Evolutionary conservation across 1,140 invertebrate species (phyloP).

Genomic region (Rhizoglyphus robini): DNA sequence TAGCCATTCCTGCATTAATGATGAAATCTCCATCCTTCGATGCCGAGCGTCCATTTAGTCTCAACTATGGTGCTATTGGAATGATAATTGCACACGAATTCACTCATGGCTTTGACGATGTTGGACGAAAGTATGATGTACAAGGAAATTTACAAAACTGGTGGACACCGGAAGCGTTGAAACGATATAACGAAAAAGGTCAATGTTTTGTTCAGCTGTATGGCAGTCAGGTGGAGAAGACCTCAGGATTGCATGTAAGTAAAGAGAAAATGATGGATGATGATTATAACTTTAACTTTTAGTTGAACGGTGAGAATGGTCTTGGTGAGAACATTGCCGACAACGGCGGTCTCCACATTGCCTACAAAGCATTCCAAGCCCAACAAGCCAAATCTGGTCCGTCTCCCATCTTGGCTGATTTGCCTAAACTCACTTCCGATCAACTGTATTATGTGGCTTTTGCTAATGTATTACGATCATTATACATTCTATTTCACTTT

Average conservation of each 20-base stretch:
- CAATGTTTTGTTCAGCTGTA: slow-evolving; percentile 23
- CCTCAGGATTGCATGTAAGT: neutral
- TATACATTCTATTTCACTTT: neutral
- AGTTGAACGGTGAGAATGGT: slow-evolving; percentile 17
- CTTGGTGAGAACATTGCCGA: slow-evolving; percentile 29
- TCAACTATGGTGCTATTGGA: slow-evolving; percentile 36
- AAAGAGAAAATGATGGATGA: neutral
- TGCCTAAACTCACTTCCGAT: slow-evolving; percentile 17
- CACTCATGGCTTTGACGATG: slow-evolving; percentile 32
- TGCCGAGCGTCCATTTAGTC: slow-evolving; percentile 29
- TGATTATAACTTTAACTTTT: slow-evolving; percentile 26
- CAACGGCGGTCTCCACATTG: slow-evolving; percentile 43
- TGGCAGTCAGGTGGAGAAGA: neutral
- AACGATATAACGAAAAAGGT: slow-evolving; percentile 12
- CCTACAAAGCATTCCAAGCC: slow-evolving; percentile 33
- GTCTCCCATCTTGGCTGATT: slow-evolving; percentile 15
- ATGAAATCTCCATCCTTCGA: slow-evolving; percentile 35
- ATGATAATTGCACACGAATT: slow-evolving; percentile 33
- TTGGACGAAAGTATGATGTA: slow-evolving; percentile 19
- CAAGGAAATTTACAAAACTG: slow-evolving; percentile 20
- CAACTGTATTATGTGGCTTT: slow-evolving; percentile 25
- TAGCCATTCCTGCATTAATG: slow-evolving; percentile 33
- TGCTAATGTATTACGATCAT: slow-evolving; percentile 30
- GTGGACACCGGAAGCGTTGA: slow-evolving; percentile 25
- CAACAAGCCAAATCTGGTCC: slow-evolving; percentile 4